phyloP scores from a whole-genome alignment of 2,888 invertebrate genomes.

The Diploptera punctata region DNA sequence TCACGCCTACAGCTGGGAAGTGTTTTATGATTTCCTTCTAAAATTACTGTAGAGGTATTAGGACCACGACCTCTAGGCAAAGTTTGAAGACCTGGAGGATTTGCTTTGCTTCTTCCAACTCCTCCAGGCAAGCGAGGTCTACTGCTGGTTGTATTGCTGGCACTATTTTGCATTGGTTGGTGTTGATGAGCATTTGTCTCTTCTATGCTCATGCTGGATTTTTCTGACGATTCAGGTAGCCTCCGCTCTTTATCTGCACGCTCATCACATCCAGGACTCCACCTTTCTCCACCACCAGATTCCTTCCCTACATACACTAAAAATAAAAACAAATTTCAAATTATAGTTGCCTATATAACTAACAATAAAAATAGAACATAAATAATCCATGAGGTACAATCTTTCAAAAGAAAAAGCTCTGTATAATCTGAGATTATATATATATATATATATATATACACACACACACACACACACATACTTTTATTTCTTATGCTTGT shows the following conservation, averaged over 20 bases:
- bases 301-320: constrained; percentile 35
- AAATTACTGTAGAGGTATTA: constrained; percentile 27
- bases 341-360: too few relatives aligned
- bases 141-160: constrained; percentile 22
- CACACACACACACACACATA: too few relatives aligned
- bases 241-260: constrained; percentile 30
- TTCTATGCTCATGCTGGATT: background rate
- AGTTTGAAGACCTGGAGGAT: constrained; percentile 47
- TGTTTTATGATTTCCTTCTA: constrained; percentile 36
- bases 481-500: too few relatives aligned
- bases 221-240: constrained; percentile 27
- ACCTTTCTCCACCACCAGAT: constrained; percentile 33
- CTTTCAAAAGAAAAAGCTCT: too few relatives aligned
- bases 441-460: too few relatives aligned
- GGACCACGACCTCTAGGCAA: constrained; percentile 47
- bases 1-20: constrained; percentile 35
- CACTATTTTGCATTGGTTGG: constrained; percentile 17
- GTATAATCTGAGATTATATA: too few relatives aligned
- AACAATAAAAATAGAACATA: too few relatives aligned
- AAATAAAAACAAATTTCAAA: background rate
- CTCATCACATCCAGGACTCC: constrained; percentile 41
- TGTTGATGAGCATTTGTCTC: constrained; percentile 14
- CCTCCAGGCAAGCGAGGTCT: constrained; percentile 30
- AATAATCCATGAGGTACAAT: too few relatives aligned
- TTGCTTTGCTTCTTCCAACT: constrained; percentile 35